Evolutionary conservation across 2,113 vertebrate genomes (phyloP).

Genomic region (Sakesphorus luctuosus): DNA sequence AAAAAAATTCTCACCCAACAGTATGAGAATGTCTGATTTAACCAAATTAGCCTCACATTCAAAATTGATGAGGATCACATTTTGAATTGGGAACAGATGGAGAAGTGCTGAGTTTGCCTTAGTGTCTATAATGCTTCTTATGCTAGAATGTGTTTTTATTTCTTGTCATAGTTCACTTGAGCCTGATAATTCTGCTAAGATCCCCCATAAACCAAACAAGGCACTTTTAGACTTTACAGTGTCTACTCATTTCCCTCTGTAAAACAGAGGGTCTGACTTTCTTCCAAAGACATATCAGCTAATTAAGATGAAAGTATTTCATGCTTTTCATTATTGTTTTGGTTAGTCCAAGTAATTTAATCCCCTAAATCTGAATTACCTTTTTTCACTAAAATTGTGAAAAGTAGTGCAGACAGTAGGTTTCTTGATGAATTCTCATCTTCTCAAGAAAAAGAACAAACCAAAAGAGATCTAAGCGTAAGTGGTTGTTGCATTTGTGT

Average conservation of each 20-base stretch:
- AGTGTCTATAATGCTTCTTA: slow-evolving; percentile 65
- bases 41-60: slow-evolving; percentile 64
- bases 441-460: not conserved
- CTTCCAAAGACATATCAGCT: slow-evolving; percentile 33
- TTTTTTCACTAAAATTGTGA: not conserved
- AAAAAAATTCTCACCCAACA: slow-evolving; percentile 16
- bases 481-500: not conserved
- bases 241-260: not conserved
- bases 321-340: slow-evolving; percentile 20
- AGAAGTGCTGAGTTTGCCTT: slow-evolving; percentile 73
- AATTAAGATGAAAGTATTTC: slow-evolving; percentile 49
- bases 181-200: slow-evolving; percentile 62
- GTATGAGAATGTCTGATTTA: slow-evolving; percentile 52
- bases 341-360: slow-evolving; percentile 5
- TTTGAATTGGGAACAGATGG: slow-evolving; percentile 79
- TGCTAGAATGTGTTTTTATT: slow-evolving; percentile 76
- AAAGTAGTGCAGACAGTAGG: not conserved
- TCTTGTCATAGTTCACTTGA: slow-evolving; percentile 61
- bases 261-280: not conserved
- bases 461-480: not conserved
- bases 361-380: not conserved
- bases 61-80: slow-evolving; percentile 72
- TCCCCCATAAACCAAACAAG: slow-evolving; percentile 57
- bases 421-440: not conserved
- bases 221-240: not conserved